Evolutionary conservation across 2,797 vertebrate genomes (phyloP), one percentile per base, ranked within the genome.

Genomic region (Phylloscopus collybita): DNA sequence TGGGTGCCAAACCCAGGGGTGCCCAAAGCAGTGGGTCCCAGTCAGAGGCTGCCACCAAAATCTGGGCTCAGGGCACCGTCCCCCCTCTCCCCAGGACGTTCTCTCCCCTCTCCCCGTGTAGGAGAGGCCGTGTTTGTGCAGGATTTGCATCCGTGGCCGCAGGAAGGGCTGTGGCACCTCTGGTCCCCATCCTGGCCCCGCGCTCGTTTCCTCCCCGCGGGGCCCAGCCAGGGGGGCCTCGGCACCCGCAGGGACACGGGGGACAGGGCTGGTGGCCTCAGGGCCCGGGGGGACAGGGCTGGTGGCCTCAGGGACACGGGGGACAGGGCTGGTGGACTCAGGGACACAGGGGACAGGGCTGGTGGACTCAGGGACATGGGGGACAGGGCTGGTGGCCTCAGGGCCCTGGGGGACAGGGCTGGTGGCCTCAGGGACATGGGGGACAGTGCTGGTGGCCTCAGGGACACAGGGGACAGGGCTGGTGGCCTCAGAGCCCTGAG

Each of bases 21-120:
- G 59, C 59, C 85, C 92, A 34, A 61, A 69, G 20, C 81, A 20
- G n/a, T 3, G 20, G 57, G 23, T 25, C 8, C 70, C 3, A 5
- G 6, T 29, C 21, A 5, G 67, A 8, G 71, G 6, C 42, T 19
- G 70, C 49, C 11, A 36, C 53, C 61, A 20, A 70, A 67, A 40
- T 19, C 82, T 56, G 0, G 0, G 17, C 79, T 75, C 6, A 0
- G 42, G 15, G n/a, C 5, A 0, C 49, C 0, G 0, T 19, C 4
- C 13, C 13, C 60, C 25, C n/a, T 2, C 0, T 53, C 32, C 42
- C 27, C 0, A 5, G 53, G 16, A 1, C 4, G 9, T 65, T 54
- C 21, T n/a, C 10, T 29, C 13, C 54, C 13, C 40, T 61, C 16
- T 61, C n/a, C 16, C 47, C 1, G 1, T 17, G 73, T 17, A 49